phyloP scores from a whole-genome alignment of 2,797 vertebrate species.

The Leuciscus waleckii region DNA sequence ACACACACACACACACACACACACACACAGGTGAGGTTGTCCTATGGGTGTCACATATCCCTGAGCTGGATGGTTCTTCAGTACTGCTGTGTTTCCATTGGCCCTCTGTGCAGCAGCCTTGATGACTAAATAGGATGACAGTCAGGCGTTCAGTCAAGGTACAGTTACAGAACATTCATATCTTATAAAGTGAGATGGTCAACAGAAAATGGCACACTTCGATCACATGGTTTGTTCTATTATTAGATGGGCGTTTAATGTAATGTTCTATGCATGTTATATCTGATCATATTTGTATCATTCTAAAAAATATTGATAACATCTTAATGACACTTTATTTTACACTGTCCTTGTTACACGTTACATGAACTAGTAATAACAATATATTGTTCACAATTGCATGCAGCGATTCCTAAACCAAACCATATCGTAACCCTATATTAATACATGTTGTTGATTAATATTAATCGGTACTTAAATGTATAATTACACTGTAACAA shows the following conservation, averaged over 20 bases:
- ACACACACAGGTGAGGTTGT: slow-evolving; percentile 63
- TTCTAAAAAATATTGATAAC: not conserved
- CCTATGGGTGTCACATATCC: slow-evolving; percentile 70
- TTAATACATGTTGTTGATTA: not conserved
- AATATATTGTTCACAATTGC: not conserved
- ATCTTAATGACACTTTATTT: not conserved
- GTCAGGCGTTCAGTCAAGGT: not conserved
- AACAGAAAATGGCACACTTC: not conserved
- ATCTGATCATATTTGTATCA: too few species aligned
- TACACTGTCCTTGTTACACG: not conserved
- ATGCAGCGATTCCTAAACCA: not conserved
- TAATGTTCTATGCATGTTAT: not conserved
- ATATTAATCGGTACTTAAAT: not conserved
- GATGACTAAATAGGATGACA: slow-evolving; percentile 33
- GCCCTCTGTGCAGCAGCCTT: slow-evolving; percentile 31
- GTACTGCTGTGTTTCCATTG: slow-evolving; percentile 38
- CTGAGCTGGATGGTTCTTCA: slow-evolving; percentile 67
- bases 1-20: slow-evolving; percentile 18
- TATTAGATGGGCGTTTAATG: not conserved
- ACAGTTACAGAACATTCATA: slow-evolving; percentile 31
- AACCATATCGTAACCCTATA: not conserved
- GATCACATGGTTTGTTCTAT: not conserved
- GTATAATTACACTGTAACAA: not conserved
- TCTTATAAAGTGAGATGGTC: not conserved
- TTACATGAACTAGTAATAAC: not conserved